Base-by-base conservation (phyloP, 2,888 invertebrate genomes). In the Idaea straminata region DNA sequence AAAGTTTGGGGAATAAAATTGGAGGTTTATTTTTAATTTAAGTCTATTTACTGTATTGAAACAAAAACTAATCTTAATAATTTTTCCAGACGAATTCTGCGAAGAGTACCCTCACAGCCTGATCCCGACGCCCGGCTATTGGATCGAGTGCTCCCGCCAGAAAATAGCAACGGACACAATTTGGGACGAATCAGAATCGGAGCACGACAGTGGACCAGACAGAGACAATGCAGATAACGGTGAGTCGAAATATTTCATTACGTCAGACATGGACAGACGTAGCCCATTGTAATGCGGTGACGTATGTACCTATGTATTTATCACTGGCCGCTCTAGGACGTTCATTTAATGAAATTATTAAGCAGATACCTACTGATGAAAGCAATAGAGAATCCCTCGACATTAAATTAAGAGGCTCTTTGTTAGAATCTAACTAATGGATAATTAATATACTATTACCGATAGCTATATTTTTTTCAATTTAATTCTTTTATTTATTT, bases 131-230 rank as follows among this genome's bases (percentile, higher is more conserved):
- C 97, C 98, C 0, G 98, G 98, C 65, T 98, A 98, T 91, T 98
- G 98, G 98, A 96, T 98, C 85, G 98, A 98, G 88, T 98, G 98
- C 86, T 98, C 98, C n/a, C 94, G 98, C 4, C 97, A 97, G 90
- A 97, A 97, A 89, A 97, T 97, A 77, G 94, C 96, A 65, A 94
- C 96, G 10, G 96, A 96, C 87, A 96, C 96, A 63, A 96, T 97
- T 74, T 97, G 97, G 97, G 97, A 97, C 81, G 97, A 97, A 83
- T 96, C 96, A 61, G 96, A 96, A 75, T 96, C 96, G 3, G 97
- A 97, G 77, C 96, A 96, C 72, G 97, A 97, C 76, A 95, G 94
- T 65, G 92, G 91, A 73, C 93, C 84, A 69, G 94, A 91, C 64
- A 84, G 92, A 66, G 94, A 94, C 61, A 89, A 92, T 74, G 77